Percentiles rank a stretch among this genome's conserved stretches.
phyloP scores from a whole-genome alignment of 1,140 invertebrate species.

The Euwallacea fornicatus region DNA sequence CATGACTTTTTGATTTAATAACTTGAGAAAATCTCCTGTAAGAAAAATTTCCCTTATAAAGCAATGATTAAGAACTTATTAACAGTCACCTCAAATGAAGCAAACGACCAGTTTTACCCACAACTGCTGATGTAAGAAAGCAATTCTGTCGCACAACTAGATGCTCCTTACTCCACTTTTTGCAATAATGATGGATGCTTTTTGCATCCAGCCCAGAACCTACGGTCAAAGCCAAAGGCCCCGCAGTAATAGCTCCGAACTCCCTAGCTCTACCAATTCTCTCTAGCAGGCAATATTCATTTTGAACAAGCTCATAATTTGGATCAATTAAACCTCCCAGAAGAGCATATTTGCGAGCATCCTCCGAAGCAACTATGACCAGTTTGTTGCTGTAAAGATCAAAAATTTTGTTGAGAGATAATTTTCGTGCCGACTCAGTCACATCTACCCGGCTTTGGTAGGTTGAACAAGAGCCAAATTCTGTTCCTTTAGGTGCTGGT shows the following conservation, averaged over 20 bases:
- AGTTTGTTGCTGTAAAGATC: conserved; percentile 52
- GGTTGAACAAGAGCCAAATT: conserved; percentile 70
- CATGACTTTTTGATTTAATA: conserved; percentile 59
- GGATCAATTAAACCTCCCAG: conserved; percentile 58
- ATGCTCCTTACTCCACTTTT: conserved; percentile 61
- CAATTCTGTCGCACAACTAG: conserved; percentile 67
- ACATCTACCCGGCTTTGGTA: conserved; percentile 61
- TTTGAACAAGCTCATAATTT: conserved; percentile 57
- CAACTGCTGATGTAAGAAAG: conserved; percentile 48
- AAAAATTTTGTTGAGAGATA: conserved; percentile 53
- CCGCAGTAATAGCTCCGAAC: conserved; percentile 71
- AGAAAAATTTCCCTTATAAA: not conserved
- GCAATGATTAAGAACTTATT: no score
- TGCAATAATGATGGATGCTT: conserved; percentile 66
- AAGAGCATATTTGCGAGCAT: conserved; percentile 61
- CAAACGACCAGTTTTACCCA: conserved; percentile 54
- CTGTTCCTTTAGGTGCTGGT: conserved; percentile 38
- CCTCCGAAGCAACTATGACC: conserved; percentile 74
- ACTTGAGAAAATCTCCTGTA: conserved; percentile 60
- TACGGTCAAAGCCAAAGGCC: conserved; percentile 61
- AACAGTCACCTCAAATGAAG: conserved; percentile 58
- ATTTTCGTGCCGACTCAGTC: conserved; percentile 50
- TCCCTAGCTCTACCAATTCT: conserved; percentile 72
- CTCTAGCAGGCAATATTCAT: conserved; percentile 76
- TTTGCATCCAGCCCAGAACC: conserved; percentile 37